Percentiles rank a stretch among this genome's conserved stretches.
phyloP scores from a whole-genome alignment of 1,140 invertebrate species.

The Mesaphorura yosii region DNA sequence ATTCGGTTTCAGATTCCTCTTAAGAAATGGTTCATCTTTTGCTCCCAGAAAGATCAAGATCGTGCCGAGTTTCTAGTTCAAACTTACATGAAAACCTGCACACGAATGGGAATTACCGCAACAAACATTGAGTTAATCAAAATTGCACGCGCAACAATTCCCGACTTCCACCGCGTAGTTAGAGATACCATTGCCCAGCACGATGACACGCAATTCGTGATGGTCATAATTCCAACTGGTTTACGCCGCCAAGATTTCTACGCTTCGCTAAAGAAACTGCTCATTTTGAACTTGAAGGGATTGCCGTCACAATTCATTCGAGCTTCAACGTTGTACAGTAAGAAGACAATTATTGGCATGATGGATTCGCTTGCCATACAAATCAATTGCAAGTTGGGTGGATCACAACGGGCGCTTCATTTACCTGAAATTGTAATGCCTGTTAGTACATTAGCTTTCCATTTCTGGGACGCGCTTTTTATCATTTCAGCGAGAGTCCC shows the following conservation, averaged over 20 bases:
- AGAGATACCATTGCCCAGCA: neutral
- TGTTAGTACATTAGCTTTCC: neutral
- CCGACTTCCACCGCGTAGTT: neutral
- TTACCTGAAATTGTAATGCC: slow-evolving; percentile 51
- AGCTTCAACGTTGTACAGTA: slow-evolving; percentile 53
- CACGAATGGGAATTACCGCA: neutral
- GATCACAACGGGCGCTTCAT: slow-evolving; percentile 70
- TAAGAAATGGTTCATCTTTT: neutral
- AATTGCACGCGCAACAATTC: neutral
- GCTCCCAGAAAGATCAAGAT: neutral
- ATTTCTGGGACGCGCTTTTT: slow-evolving; percentile 2
- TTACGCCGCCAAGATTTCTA: slow-evolving; percentile 75
- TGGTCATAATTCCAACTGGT: slow-evolving; percentile 64
- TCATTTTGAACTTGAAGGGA: slow-evolving; percentile 70
- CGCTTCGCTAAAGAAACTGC: slow-evolving; percentile 74
- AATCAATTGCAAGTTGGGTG: slow-evolving; percentile 91
- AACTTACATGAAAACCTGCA: neutral
- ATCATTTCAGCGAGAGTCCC: slow-evolving; percentile 36
- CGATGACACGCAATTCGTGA: slow-evolving; percentile 48
- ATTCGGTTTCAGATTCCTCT: neutral
- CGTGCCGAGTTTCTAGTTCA: neutral
- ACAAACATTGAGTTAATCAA: neutral
- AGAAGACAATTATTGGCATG: slow-evolving; percentile 58
- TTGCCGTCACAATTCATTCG: slow-evolving; percentile 59
- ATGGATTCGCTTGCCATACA: slow-evolving; percentile 82